Conservation (phyloP, 37 sponge, comb jelly and placozoan genomes). For the Spongilla lacustris region DNA sequence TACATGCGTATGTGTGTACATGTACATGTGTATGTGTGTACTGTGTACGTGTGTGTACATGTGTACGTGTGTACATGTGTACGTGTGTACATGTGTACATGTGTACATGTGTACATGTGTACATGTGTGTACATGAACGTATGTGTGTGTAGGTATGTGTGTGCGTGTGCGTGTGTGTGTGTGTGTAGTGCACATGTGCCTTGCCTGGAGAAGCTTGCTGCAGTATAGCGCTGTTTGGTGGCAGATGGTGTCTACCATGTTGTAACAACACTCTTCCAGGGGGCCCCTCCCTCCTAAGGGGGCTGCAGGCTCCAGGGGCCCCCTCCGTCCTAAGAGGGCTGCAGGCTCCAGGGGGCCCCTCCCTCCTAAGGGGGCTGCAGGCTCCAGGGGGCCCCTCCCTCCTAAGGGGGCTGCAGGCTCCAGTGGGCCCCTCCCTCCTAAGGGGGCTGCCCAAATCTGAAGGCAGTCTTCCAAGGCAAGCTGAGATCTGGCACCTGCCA, state of each 20-base stretch:
- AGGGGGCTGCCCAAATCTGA: neutral
- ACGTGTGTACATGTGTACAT: neutral
- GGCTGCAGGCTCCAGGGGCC: neutral
- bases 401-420: neutral
- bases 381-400: neutral
- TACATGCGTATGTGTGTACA: neutral
- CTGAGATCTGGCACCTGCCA: conserved; percentile 6
- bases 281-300: neutral
- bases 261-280: conserved; percentile 4
- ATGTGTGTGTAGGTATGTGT: neutral
- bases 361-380: neutral
- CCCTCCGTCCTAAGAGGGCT: neutral
- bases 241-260: conserved; percentile 15
- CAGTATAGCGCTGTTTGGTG: conserved; percentile 54
- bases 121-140: neutral
- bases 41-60: too few species aligned
- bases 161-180: conserved; percentile 16
- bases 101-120: conserved; percentile 20
- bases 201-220: conserved; percentile 42
- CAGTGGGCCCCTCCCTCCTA: neutral
- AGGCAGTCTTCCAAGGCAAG: conserved; percentile 16
- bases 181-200: neutral
- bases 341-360: neutral
- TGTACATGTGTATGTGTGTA: conserved; percentile 9
- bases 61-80: conserved; percentile 11